Evolutionary conservation across 2,797 vertebrate species (phyloP).

Genomic region (Falco novaeseelandiae): DNA sequence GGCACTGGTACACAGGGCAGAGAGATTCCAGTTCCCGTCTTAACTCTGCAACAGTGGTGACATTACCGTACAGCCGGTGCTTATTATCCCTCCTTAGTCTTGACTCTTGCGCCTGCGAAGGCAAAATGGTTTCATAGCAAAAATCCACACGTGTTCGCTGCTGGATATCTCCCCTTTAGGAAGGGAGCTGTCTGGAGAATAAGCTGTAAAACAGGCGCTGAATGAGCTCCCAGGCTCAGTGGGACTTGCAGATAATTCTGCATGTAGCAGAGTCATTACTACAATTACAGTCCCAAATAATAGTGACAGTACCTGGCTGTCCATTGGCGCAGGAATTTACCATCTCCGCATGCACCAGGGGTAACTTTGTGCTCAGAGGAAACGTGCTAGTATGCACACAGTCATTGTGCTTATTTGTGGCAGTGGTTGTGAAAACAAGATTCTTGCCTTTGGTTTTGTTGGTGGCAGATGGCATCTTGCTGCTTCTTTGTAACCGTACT

Average conservation of each 20-base stretch:
- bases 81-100: neutral
- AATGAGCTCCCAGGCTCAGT: neutral
- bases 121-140: neutral
- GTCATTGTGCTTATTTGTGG: neutral
- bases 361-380: neutral
- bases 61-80: neutral
- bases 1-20: neutral
- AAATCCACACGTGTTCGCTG: fast-evolving
- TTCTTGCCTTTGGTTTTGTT: neutral
- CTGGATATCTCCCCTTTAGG: neutral
- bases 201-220: neutral
- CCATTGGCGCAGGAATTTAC: neutral
- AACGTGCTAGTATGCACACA: neutral
- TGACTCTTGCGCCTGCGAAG: neutral
- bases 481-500: neutral
- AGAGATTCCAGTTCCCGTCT: neutral
- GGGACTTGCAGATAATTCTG: neutral
- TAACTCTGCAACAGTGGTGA: fast-evolving
- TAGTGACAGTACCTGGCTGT: neutral
- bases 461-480: neutral
- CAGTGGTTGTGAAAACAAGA: neutral
- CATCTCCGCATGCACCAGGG: neutral
- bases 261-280: neutral
- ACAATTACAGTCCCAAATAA: neutral
- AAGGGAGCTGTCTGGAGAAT: neutral